Evolutionary conservation across 2,113 vertebrate species (phyloP).

Genomic region (Variabilichromis moorii): DNA sequence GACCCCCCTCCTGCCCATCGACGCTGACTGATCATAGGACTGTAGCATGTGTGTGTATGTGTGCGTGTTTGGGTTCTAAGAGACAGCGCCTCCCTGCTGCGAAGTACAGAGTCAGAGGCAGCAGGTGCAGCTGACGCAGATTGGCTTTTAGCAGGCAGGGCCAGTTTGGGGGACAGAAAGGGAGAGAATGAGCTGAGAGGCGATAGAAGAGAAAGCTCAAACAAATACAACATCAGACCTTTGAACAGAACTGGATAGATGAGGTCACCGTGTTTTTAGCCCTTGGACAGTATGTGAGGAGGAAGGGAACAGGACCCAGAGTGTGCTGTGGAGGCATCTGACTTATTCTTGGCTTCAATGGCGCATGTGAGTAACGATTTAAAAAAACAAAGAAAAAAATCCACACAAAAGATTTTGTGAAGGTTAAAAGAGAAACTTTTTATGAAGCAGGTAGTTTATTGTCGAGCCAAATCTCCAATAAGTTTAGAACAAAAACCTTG

Average conservation of each 20-base stretch:
- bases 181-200: constrained; percentile 33
- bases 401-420: neutral
- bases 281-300: neutral
- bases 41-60: neutral
- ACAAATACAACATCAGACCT: constrained; percentile 6
- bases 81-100: constrained; percentile 57
- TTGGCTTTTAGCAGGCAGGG: constrained; percentile 46
- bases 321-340: neutral
- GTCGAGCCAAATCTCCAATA: neutral
- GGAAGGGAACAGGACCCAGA: neutral
- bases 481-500: neutral
- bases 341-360: neutral
- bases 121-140: constrained; percentile 71
- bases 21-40: constrained; percentile 15
- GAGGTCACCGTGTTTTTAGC: neutral
- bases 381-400: neutral
- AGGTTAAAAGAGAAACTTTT: neutral
- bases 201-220: neutral
- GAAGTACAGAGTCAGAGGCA: constrained; percentile 54
- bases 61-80: constrained; percentile 30
- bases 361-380: neutral
- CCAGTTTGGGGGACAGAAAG: constrained; percentile 37
- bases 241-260: neutral
- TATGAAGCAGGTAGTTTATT: neutral
- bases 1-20: constrained; percentile 6